A percentile compares a stretch with the other conserved stretches of the same genome.
These are phyloP conservation scores for Argyresthia albistria DNA, from an alignment of 2,888 invertebrate genomes.

Conservation along the genomic window DNA sequence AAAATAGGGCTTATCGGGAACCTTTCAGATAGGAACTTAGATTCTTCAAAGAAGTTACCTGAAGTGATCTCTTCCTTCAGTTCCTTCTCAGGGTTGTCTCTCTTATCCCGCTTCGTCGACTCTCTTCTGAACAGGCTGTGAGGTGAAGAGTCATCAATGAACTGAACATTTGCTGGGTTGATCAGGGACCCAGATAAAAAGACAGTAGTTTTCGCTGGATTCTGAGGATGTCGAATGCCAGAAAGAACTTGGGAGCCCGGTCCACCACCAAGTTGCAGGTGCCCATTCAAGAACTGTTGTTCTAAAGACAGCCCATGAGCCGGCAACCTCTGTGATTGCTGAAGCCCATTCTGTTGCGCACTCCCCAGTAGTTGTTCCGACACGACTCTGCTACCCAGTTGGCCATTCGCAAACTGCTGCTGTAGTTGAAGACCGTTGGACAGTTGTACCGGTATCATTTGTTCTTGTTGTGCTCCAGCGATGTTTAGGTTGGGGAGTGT, in stretches of 20 bases:
- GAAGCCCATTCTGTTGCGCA: slow-evolving; percentile 21
- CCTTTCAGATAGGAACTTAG: no score
- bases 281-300: background rate
- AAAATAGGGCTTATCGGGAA: no score
- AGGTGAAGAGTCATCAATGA: slow-evolving; percentile 65
- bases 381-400: slow-evolving; percentile 71
- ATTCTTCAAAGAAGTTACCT: slow-evolving; percentile 20
- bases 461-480: slow-evolving; percentile 52
- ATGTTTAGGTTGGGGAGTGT: slow-evolving; percentile 68
- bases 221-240: no score
- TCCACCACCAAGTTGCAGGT: background rate
- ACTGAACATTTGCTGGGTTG: slow-evolving; percentile 76
- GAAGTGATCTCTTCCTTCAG: slow-evolving; percentile 28
- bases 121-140: slow-evolving; percentile 69
- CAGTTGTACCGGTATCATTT: slow-evolving; percentile 56
- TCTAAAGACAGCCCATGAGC: background rate
- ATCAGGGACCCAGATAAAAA: slow-evolving; percentile 52
- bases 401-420: slow-evolving; percentile 76
- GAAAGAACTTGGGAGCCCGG: no score
- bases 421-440: slow-evolving; percentile 65
- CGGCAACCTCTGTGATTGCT: slow-evolving; percentile 1
- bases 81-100: slow-evolving; percentile 63
- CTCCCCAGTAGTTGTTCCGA: slow-evolving; percentile 69
- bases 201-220: slow-evolving; percentile 34
- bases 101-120: slow-evolving; percentile 53